phyloP scores from a whole-genome alignment of 2,797 vertebrate species.

The Artibeus jamaicensis region DNA sequence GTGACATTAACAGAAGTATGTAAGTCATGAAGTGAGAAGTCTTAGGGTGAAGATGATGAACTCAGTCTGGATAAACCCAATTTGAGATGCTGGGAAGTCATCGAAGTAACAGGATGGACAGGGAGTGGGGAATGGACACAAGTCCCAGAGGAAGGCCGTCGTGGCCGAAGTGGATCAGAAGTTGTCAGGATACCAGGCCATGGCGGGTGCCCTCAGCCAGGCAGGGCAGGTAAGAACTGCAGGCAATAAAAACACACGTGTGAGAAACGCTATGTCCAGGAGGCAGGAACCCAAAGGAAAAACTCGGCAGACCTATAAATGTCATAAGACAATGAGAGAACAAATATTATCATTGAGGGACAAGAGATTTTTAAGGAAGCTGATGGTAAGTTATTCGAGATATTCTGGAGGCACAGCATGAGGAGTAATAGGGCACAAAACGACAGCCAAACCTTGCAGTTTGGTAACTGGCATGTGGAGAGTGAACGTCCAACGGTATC shows the following conservation, averaged over 20 bases:
- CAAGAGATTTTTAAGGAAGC: background rate
- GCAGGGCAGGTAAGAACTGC: background rate
- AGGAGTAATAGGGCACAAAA: background rate
- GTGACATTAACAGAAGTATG: background rate
- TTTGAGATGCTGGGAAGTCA: background rate
- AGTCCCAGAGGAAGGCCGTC: background rate
- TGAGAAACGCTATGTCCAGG: background rate
- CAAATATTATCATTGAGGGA: background rate
- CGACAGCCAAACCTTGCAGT: background rate
- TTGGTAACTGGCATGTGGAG: background rate
- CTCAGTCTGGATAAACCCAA: background rate
- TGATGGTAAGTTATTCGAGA: background rate
- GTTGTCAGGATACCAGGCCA: background rate
- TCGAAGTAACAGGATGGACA: background rate
- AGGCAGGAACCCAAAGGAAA: background rate
- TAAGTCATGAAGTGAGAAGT: background rate
- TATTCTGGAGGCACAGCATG: background rate
- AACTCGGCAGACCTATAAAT: background rate
- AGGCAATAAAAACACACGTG: background rate
- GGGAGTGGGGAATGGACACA: background rate
- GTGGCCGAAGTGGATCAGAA: background rate
- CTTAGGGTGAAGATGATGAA: background rate
- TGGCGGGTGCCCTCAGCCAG: background rate
- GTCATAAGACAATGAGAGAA: background rate
- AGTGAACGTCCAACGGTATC: background rate